phyloP scores from a whole-genome alignment of 2,888 invertebrate species.

The Dorcus hopei region DNA sequence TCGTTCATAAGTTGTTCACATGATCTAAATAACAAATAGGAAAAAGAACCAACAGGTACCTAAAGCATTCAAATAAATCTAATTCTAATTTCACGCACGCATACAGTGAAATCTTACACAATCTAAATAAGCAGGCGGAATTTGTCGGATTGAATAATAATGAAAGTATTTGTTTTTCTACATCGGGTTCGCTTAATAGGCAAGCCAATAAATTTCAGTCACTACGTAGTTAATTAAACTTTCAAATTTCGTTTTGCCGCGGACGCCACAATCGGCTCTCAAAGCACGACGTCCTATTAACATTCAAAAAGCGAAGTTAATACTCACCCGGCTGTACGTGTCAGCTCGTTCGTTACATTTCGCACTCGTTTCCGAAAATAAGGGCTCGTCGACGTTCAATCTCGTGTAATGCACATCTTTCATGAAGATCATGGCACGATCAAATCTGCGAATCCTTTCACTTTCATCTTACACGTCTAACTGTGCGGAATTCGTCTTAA shows the following conservation, averaged over 20 bases:
- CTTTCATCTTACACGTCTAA: conserved; percentile 13
- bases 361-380: too few relatives aligned
- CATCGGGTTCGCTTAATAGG: too few relatives aligned
- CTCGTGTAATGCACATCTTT: conserved; percentile 8
- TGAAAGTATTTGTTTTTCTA: too few relatives aligned
- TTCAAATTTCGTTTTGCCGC: not conserved
- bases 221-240: not conserved
- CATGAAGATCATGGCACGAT: conserved; percentile 9
- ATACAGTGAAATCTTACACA: too few relatives aligned
- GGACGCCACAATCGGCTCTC: not conserved
- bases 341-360: not conserved
- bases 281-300: conserved; percentile 2
- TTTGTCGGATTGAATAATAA: too few relatives aligned
- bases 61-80: too few relatives aligned
- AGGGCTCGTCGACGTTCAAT: not conserved
- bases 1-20: too few relatives aligned
- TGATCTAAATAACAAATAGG: too few relatives aligned
- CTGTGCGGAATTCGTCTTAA: conserved; percentile 4
- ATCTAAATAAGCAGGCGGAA: too few relatives aligned
- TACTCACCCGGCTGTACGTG: conserved; percentile 12
- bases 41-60: too few relatives aligned
- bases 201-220: too few relatives aligned
- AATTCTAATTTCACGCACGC: too few relatives aligned
- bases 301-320: not conserved
- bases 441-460: conserved; percentile 5